Conservation (phyloP, 2,888 invertebrate species). For the Neelides folsomi region DNA sequence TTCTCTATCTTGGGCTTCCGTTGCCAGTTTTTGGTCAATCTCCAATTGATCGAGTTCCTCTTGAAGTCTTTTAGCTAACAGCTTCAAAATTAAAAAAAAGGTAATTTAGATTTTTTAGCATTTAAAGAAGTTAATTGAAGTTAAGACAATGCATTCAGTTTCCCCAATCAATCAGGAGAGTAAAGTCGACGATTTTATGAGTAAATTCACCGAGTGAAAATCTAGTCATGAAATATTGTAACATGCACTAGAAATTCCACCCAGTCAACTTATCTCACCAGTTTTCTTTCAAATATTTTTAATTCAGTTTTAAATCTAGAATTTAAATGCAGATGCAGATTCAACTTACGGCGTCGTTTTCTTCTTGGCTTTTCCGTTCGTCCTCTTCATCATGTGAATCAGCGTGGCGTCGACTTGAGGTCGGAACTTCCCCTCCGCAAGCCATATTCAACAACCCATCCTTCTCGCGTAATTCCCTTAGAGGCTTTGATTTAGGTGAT, state of each 20-base stretch:
- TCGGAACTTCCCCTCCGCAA: too few relatives aligned
- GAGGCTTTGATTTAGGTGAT: slow-evolving; percentile 5
- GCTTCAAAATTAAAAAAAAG: slow-evolving; percentile 39
- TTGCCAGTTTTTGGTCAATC: slow-evolving; percentile 53
- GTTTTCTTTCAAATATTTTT: slow-evolving; percentile 29
- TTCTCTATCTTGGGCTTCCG: slow-evolving; percentile 67
- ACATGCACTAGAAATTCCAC: slow-evolving; percentile 38
- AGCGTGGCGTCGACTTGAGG: neutral
- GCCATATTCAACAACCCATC: too few relatives aligned
- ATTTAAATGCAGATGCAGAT: too few relatives aligned
- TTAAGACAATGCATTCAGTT: slow-evolving; percentile 3
- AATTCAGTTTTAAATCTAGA: slow-evolving; percentile 27
- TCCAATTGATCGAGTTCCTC: slow-evolving; percentile 49
- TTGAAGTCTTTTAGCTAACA: slow-evolving; percentile 60
- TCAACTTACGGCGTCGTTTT: slow-evolving; percentile 38
- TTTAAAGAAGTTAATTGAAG: neutral
- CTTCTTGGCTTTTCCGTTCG: slow-evolving; percentile 37
- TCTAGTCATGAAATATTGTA: slow-evolving; percentile 39
- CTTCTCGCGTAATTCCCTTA: slow-evolving; percentile 9
- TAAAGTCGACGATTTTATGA: slow-evolving; percentile 4
- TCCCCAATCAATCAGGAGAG: slow-evolving; percentile 8
- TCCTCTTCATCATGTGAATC: slow-evolving; percentile 45
- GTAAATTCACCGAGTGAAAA: slow-evolving; percentile 39
- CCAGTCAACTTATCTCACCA: slow-evolving; percentile 31
- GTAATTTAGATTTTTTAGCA: neutral